Evolutionary conservation across 2,888 invertebrate genomes (phyloP), one percentile per base, ranked within the genome.

Genomic region (Halictus ligatus): DNA sequence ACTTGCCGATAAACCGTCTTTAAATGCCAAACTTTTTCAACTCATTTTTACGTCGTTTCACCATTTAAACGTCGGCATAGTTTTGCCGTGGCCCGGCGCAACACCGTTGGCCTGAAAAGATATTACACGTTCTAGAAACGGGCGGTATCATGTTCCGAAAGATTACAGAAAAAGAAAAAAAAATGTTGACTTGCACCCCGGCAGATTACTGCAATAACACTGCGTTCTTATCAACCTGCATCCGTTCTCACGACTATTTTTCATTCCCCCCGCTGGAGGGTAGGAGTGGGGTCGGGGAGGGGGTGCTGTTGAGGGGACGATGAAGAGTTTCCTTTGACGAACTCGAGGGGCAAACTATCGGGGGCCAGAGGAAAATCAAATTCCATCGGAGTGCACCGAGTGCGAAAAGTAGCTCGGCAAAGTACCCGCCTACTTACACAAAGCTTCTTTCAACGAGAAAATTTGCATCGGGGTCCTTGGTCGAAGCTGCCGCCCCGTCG

Each of bases 371-470:
- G 72, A 64, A 84, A 85, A 85, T 83, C 64, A 80, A 84, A 83
- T 85, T 82, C 75, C 60, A 46, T 40, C 48, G 71, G 80, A 15
- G 50, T 78, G 84, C 67, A 75, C 35, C 60, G 40, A 67, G 79
- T 25, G 75, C 64, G 79, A 85, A 87, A 86, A 85, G 86, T 82
- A 76, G 81, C 84, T 77, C 73, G 64, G 35, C 48, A 35, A 80
- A 81, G 84, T 89, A 67, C 67, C 60, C 60, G 25, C 60, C 67
- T 67, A 86, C 87, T 89, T 81, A 75, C 73, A 54, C 64, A 84
- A 83, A 88, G 88, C 84, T 87, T 85, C 83, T 88, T 89, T 89
- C 67, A 80, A 82, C 84, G 75, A 81, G 73, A 48, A 60, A 75
- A 88, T 86, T 89, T 86, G 72, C 84, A 87, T 78, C 48, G 60